A percentile compares a stretch with the other conserved stretches of the same genome.
Evolutionary conservation across 1,140 invertebrate genomes (phyloP).

Genomic region (Camponotus vicinus): DNA sequence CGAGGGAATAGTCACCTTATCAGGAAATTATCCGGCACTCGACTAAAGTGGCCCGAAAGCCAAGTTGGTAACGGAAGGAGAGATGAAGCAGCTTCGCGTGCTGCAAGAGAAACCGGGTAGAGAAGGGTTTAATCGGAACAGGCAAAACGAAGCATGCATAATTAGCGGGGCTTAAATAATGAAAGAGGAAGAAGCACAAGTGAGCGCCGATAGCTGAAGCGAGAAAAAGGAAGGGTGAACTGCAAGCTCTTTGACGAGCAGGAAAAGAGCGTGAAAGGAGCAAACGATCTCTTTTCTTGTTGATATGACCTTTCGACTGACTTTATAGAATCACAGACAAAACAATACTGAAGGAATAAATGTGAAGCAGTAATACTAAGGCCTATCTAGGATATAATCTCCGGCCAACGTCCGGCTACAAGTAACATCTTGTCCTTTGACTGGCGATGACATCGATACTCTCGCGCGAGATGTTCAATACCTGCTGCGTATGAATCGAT

Average conservation of each 20-base stretch:
- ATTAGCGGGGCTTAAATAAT: conserved; percentile 72
- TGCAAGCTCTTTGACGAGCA: conserved; percentile 51
- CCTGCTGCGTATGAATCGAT: conserved; percentile 37
- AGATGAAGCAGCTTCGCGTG: not conserved
- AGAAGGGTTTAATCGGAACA: conserved; percentile 64
- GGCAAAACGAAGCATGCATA: conserved; percentile 70
- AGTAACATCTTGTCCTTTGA: conserved; percentile 12
- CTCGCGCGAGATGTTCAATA: conserved; percentile 6
- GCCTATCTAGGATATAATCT: conserved; percentile 36
- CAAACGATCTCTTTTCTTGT: conserved; percentile 38
- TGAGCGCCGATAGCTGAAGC: not conserved
- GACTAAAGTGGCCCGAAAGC: conserved; percentile 70
- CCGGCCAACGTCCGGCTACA: not conserved
- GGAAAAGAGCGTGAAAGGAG: conserved; percentile 37
- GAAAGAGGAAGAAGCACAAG: conserved; percentile 43
- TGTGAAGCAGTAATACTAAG: conserved; percentile 42
- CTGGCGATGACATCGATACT: conserved; percentile 44
- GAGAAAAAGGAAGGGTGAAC: conserved; percentile 15
- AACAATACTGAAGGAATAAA: conserved; percentile 42
- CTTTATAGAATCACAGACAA: conserved; percentile 41
- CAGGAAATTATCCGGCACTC: conserved; percentile 74
- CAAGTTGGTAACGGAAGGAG: conserved; percentile 40
- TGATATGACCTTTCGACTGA: conserved; percentile 37
- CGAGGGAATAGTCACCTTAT: conserved; percentile 71
- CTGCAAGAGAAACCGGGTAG: not conserved